Percentiles rank a stretch among this genome's conserved stretches.
phyloP scores from a whole-genome alignment of 2,888 invertebrate species.

The Hydrotaea diabolus region DNA sequence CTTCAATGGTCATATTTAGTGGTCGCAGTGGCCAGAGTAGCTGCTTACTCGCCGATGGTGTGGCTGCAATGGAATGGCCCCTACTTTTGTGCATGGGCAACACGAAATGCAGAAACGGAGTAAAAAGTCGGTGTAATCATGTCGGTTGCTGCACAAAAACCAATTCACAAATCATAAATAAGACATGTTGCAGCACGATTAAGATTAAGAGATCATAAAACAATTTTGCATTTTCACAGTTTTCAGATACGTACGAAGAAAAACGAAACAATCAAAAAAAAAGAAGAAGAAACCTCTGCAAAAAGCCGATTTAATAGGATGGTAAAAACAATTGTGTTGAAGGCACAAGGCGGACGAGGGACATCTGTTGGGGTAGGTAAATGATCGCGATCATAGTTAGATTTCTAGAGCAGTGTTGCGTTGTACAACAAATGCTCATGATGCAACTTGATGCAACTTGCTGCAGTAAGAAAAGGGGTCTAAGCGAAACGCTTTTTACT shows the following conservation, averaged over 20 bases:
- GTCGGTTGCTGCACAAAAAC: conserved; percentile 76
- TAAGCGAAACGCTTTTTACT: no score
- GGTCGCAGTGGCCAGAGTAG: conserved; percentile 1
- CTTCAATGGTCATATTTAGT: conserved; percentile 57
- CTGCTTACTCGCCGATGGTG: not conserved
- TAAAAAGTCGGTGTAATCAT: conserved; percentile 73
- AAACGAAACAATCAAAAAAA: conserved; percentile 27
- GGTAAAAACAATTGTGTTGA: conserved; percentile 57
- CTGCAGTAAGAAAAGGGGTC: no score
- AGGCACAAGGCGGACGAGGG: conserved; percentile 21
- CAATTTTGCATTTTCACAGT: conserved; percentile 68
- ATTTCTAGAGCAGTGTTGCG: no score
- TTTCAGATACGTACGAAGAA: conserved; percentile 45
- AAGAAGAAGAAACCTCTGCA: conserved; percentile 15
- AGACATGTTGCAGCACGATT: conserved; percentile 73
- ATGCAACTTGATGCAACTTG: no score
- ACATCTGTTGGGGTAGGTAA: not conserved
- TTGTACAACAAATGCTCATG: no score
- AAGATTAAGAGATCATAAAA: conserved; percentile 69
- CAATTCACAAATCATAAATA: conserved; percentile 79
- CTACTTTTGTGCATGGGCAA: not conserved
- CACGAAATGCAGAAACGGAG: conserved; percentile 25
- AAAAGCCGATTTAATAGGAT: conserved; percentile 47
- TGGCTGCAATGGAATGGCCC: conserved; percentile 39
- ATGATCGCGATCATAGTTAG: not conserved